Base-by-base conservation (phyloP, 2,888 invertebrate genomes). In the Cyclophora punctaria region DNA sequence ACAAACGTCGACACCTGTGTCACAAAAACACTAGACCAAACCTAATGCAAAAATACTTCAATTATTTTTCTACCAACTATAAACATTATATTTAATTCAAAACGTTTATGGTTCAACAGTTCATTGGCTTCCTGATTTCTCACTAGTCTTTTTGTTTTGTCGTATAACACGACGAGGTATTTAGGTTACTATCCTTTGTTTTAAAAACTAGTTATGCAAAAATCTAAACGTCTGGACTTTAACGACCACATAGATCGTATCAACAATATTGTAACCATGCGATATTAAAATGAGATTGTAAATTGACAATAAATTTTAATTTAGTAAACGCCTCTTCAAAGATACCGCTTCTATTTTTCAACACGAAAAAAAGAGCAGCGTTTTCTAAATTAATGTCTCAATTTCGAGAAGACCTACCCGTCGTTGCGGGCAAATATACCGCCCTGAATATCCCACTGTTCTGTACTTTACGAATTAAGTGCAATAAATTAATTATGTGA, bases 401-500 rank as follows among this genome's bases (percentile, higher is more conserved):
- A 87, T 87, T 87, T 85, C 67, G 69, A 71, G 82, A 85, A 84
- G 80, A 82, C 82, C 83, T 80, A 78, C 81, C 65, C 77, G 75
- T 76, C 66, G 69, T 75, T 71, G 70, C 73, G 69, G 69, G 71
- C 73, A 81, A 85, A 83, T 78, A 83, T 56, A 82, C 84, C 84
- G 82, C 85, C 84, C 75, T 69, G 64, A 64, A 62, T 62, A 55
- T 63, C 74, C 74, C 71, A 73, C 74, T 69, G 71, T 60, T 67
- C 73, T 44, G 70, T 73, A 71, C 75, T 75, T 68, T 67, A 64
- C 62, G 66, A 70, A 66, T 76, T 70, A 71, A 69, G 69, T 74
- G 81, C 78, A 80, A 88, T 87, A 87, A 86, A 88, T 88, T 85
- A 86, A 86, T 87, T 87, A 82, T 71, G 74, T 80, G 83, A 85